Evolutionary conservation across 1,140 invertebrate species (phyloP).

Genomic region (Neuroterus valhalla): DNA sequence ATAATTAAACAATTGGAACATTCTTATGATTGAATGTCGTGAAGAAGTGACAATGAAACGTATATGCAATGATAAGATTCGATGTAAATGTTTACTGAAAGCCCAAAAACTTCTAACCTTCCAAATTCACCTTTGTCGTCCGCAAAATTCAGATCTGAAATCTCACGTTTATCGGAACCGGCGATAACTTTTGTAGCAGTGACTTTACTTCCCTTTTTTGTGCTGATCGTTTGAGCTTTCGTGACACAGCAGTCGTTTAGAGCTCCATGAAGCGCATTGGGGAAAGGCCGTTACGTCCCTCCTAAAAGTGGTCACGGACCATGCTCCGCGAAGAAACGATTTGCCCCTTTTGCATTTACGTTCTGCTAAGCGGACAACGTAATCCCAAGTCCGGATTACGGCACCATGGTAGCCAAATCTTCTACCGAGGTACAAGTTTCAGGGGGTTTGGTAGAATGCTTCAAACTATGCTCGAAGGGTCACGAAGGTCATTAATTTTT

Average conservation of each 20-base stretch:
- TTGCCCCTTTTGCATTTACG: slow-evolving; percentile 58
- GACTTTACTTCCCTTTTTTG: neutral
- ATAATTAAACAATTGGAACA: too few relatives aligned
- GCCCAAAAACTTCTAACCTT: neutral
- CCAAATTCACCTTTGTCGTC: neutral
- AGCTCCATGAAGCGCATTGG: slow-evolving; percentile 1
- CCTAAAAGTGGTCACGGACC: slow-evolving; percentile 28
- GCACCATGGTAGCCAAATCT: slow-evolving; percentile 47
- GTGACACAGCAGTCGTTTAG: slow-evolving; percentile 19
- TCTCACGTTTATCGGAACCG: neutral
- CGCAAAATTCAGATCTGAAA: slow-evolving; percentile 14
- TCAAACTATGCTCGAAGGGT: slow-evolving; percentile 49
- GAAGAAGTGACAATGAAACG: too few relatives aligned
- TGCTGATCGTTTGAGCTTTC: slow-evolving; percentile 4
- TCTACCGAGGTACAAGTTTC: slow-evolving; percentile 54
- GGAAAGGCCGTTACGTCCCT: slow-evolving; percentile 15
- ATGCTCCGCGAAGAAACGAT: slow-evolving; percentile 33
- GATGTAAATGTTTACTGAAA: too few relatives aligned
- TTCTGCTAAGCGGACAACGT: slow-evolving; percentile 63
- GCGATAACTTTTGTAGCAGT: slow-evolving; percentile 15
- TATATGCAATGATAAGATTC: too few relatives aligned
- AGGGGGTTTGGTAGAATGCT: slow-evolving; percentile 49
- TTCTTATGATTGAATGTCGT: too few relatives aligned
- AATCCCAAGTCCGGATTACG: slow-evolving; percentile 60
- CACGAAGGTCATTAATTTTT: slow-evolving; percentile 59